Base-by-base conservation (phyloP, 2,888 invertebrate species). In the Drosophila trichaetosa region DNA sequence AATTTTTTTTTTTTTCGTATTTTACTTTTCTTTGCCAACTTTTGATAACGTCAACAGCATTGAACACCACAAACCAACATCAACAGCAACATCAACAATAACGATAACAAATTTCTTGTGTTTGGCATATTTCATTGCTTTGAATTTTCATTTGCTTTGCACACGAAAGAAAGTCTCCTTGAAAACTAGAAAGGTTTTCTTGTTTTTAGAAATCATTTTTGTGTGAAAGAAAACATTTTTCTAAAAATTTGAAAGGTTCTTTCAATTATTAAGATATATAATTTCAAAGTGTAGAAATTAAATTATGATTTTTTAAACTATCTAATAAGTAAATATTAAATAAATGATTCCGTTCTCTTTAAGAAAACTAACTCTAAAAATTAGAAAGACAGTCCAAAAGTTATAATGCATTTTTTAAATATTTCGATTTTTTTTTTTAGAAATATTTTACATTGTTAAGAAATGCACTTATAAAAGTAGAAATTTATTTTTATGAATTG, bases 31-130 rank as follows among this genome's bases (percentile, higher is more conserved):
- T 61, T 65, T 71, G 52, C 64, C 38, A 88, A 86, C 76, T 88
- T 87, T 90, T 87, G 87, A 87, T 90, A 90, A 90, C 86, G 91
- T 90, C 87, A 90, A 80, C 87, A 76, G 76, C 86, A 87, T 79
- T 63, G 90, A 85, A 83, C 87, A 76, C 59, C 84, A 77, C 83
- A 84, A 90, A 73, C 74, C 87, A 80, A 65, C 69, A 67, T 65
- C 53, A 72, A 58, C 66, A 69, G 61, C 66, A 69, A 18, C 59
- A 72, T 24, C 74, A 66, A 62, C 65, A 64, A 27, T 52, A 66
- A 34, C 60, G 58, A 57, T 57, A 59, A 53, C 36, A 38, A 57
- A 46, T 57, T 16, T 42, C 6, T 65, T 69, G 60, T 61, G 62
- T 71, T 69, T 73, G 84, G 73, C 82, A 87, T 73, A 76, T 75